Conservation (phyloP, 2,113 vertebrate genomes). For the Ceyx margarethae region DNA sequence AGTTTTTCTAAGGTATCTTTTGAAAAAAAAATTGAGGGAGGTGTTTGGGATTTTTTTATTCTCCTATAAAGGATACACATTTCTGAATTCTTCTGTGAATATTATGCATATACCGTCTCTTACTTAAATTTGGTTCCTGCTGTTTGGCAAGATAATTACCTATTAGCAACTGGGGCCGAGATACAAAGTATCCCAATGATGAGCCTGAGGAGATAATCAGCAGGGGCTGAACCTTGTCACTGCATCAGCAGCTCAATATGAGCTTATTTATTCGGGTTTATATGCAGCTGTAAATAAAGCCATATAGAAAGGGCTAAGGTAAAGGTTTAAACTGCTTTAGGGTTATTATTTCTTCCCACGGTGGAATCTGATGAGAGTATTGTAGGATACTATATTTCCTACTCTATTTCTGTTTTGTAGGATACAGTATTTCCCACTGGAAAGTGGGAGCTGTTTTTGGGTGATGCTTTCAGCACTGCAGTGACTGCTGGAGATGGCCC, state of each 20-base stretch:
- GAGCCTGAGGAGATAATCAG: background rate
- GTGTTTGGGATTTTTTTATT: fast-evolving
- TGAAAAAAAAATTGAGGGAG: background rate
- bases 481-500: background rate
- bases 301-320: fast-evolving
- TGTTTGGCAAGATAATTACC: background rate
- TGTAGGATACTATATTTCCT: background rate
- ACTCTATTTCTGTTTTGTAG: too few species aligned
- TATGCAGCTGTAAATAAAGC: background rate
- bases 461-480: background rate
- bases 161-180: background rate
- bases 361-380: too few species aligned
- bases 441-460: background rate
- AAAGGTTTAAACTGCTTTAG: fast-evolving
- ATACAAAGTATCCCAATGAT: background rate
- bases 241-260: background rate
- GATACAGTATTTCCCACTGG: too few species aligned
- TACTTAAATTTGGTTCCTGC: background rate
- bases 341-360: fast-evolving
- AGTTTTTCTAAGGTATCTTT: background rate
- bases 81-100: background rate
- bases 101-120: background rate
- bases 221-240: background rate
- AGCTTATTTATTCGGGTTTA: background rate
- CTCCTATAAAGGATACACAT: background rate